Evolutionary conservation across 2,113 vertebrate genomes (phyloP), one percentile per base, ranked within the genome.

Genomic region (Prochilodus magdalenae): DNA sequence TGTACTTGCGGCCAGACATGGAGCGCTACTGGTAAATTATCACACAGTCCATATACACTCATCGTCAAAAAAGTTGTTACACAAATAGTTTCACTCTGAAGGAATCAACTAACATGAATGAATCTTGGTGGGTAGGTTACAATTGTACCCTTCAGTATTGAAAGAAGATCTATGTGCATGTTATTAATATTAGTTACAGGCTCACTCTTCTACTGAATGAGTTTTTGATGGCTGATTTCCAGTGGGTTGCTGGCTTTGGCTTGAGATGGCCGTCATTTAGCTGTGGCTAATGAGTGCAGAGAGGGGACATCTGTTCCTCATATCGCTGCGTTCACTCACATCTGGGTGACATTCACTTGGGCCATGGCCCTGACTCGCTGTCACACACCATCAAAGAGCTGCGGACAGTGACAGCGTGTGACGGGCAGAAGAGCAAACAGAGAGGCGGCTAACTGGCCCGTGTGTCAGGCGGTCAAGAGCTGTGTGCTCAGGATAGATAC

Each of bases 251-350:
- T 3, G 40, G 22, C 63, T 69, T 26, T 75, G 80, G 29, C 80
- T 72, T 27, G 33, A 67, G 60, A 30, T 82, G 73, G 24, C 26
- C 40, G 22, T 82, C 73, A 82, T 75, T 73, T 75, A 36, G 15
- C 71, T 40, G 71, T 65, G 47, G 72, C 72, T 77, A 67, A 81
- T 81, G 75, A n/a, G 40, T 85, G 55, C 63, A 73, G 83, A 85
- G 79, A 81, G 60, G n/a, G n/a, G 79, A 81, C 60, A 82, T 73
- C 75, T 85, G 83, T 27, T 81, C 60, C 69, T 67, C 60, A 63
- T 67, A 59, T 67, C 80, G 63, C 78, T 84, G 55, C 57, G 65
- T 75, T 71, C 65, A 62, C 74, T 75, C 59, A 73, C 73, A 77
- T 84, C 73, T 80, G 77, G 49, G 30, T 81, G 83, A 81, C 83